Evolutionary conservation across 2,113 vertebrate species (phyloP), one percentile per base, ranked within the genome.

Genomic region (Tupaia chinensis): DNA sequence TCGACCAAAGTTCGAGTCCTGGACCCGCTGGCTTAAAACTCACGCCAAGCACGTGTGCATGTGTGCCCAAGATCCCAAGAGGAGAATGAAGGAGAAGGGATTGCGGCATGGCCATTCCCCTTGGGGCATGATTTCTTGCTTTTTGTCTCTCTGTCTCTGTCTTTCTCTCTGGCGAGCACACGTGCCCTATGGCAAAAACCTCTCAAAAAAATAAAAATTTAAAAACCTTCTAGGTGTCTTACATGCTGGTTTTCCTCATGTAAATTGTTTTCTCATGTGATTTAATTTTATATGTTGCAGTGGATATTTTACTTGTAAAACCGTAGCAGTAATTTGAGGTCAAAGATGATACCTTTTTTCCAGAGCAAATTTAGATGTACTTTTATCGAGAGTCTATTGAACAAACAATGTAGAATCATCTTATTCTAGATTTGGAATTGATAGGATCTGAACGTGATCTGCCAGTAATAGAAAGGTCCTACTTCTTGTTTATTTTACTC

Each of bases 371-470:
- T 81, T 94, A 27, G 83, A 2, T 74, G 20, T 95, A 89, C 5
- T 82, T 86, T 14, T 2, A 56, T 14, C 6, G 29, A 69, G 13
- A 93, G 19, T 87, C 23, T 79, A 84, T 32, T 81, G 27, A 95
- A 77, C 65, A 29, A 89, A 12, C 66, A 95, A 3, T 88, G 27
- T 60, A 10, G 32, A 60, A 68, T 93, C 14, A 20, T 91, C 3
- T 93, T 84, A 84, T 73, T 81, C 22, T 83, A n/a, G 6, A 88
- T 93, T 94, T 72, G 53, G 66, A 89, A 77, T 32, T 93, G 15
- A 91, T 82, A 87, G 19, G 14, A 68, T 81, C 29, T 63, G 12
- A 69, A 78, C 17, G 29, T 89, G 44, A 76, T 61, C 29, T 44
- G 32, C 54, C 22, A 73, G 0, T 83, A 72, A 66, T 56, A 17